A percentile compares a stretch with the other conserved stretches of the same genome.
Evolutionary conservation across 2,113 vertebrate genomes (phyloP).

Genomic region (Prinia subflava): DNA sequence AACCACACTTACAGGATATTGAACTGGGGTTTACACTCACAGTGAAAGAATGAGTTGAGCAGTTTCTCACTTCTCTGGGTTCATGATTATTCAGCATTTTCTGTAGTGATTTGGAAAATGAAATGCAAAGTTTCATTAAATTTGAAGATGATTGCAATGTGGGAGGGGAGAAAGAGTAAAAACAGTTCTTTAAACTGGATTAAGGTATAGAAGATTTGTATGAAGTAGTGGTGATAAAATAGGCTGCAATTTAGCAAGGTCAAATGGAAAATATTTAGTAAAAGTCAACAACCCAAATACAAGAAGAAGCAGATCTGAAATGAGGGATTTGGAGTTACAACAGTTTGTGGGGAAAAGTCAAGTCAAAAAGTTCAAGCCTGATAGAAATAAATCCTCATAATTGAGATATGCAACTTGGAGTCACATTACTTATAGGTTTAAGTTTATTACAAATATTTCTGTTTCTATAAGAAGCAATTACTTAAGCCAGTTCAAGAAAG

Average conservation of each 20-base stretch:
- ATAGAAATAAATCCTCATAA: not conserved
- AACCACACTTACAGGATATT: not conserved
- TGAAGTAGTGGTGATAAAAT: not conserved
- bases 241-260: not conserved
- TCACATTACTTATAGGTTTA: not conserved
- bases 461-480: not conserved
- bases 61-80: not conserved
- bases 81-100: not conserved
- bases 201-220: not conserved
- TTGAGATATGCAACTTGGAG: accelerated
- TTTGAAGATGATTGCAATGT: not conserved
- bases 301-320: not conserved
- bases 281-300: not conserved
- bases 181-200: not conserved
- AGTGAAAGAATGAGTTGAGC: not conserved
- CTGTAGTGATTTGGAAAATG: not conserved
- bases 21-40: not conserved
- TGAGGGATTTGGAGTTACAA: not conserved
- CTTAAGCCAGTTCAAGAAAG: not conserved
- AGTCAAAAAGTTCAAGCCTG: not conserved
- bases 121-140: not conserved
- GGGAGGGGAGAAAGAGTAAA: not conserved
- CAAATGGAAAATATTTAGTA: not conserved
- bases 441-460: not conserved
- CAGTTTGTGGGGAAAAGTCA: not conserved